A percentile compares a stretch with the other conserved stretches of the same genome.
phyloP scores from a whole-genome alignment of 23 tunicate species.

The Styela clava region DNA sequence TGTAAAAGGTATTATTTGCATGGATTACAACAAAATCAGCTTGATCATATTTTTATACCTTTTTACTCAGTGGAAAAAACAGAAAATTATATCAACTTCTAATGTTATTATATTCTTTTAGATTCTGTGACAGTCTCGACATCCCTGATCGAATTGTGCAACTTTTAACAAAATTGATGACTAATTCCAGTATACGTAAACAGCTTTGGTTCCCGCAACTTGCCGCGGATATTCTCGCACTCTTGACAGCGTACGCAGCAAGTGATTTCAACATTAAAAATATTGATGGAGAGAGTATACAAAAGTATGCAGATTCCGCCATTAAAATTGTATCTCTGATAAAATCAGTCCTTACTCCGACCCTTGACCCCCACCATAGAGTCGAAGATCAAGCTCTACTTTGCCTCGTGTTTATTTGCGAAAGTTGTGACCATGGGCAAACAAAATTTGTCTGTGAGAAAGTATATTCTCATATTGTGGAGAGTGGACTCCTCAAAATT shows the following conservation, averaged over 20 bases:
- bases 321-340: slow-evolving; percentile 28
- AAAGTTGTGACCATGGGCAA: slow-evolving; percentile 79
- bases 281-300: slow-evolving; percentile 14
- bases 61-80: too few relatives aligned
- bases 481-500: slow-evolving; percentile 29
- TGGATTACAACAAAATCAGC: too few relatives aligned
- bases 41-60: too few relatives aligned
- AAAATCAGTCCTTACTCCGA: slow-evolving; percentile 28
- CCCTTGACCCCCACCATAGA: slow-evolving; percentile 6
- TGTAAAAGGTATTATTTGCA: too few relatives aligned
- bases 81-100: not conserved
- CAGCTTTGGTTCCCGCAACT: slow-evolving; percentile 65
- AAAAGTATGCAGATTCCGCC: slow-evolving; percentile 35
- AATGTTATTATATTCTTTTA: not conserved
- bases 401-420: slow-evolving; percentile 72
- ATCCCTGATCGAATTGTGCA: slow-evolving; percentile 29
- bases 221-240: slow-evolving; percentile 27
- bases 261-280: slow-evolving; percentile 78
- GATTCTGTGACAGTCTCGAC: slow-evolving; percentile 37
- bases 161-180: slow-evolving; percentile 20
- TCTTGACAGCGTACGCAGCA: slow-evolving; percentile 67
- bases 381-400: slow-evolving; percentile 51
- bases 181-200: slow-evolving; percentile 7
- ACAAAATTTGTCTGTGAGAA: slow-evolving; percentile 28
- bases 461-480: slow-evolving; percentile 33